Conservation (phyloP, 1,140 invertebrate genomes). For the Drosophila serrata region DNA sequence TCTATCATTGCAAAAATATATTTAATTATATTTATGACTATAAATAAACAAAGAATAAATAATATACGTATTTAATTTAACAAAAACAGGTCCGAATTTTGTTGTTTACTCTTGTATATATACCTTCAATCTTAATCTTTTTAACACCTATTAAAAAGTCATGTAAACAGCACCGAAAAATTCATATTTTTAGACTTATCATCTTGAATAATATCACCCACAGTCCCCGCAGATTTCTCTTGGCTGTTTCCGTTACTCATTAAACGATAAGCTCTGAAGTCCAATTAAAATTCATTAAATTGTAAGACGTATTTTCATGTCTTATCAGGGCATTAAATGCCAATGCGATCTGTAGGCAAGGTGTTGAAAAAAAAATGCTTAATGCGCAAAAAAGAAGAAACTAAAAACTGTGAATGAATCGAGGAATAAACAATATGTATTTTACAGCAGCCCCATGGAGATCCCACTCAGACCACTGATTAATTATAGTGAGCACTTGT, state of each 20-base stretch:
- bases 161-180: constrained; percentile 13
- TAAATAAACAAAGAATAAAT: not conserved
- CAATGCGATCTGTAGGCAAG: constrained; percentile 40
- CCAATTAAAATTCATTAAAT: constrained; percentile 33
- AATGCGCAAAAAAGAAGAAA: constrained; percentile 60
- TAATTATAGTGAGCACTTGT: constrained; percentile 70
- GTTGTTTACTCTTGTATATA: not conserved
- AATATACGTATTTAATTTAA: not conserved
- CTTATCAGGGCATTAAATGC: constrained; percentile 51
- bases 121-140: constrained; percentile 8
- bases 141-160: constrained; percentile 21
- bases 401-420: constrained; percentile 44
- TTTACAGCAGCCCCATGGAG: constrained; percentile 26
- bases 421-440: constrained; percentile 45
- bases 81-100: not conserved
- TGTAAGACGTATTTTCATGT: constrained; percentile 16
- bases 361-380: constrained; percentile 62
- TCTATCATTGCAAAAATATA: not conserved
- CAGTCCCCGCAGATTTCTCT: constrained; percentile 14
- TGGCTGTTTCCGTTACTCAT: constrained; percentile 37
- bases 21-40: not conserved
- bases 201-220: not conserved
- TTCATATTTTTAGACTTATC: constrained; percentile 12
- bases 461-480: constrained; percentile 59
- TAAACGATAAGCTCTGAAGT: constrained; percentile 33